Evolutionary conservation across 2,888 invertebrate species (phyloP), one percentile per base, ranked within the genome.

Genomic region (Chalcosyrphus nemorum): DNA sequence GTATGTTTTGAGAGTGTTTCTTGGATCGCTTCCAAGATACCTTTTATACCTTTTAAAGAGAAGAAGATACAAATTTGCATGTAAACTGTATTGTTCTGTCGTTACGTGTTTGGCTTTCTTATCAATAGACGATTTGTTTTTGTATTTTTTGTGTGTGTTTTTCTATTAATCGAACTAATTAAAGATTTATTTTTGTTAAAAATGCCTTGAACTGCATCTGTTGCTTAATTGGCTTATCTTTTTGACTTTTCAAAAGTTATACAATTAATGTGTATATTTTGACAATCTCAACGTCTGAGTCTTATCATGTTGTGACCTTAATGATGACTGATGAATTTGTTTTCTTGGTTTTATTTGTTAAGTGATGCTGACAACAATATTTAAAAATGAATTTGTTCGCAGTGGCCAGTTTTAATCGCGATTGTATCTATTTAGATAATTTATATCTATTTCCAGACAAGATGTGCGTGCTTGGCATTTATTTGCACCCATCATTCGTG

Each of bases 131-230:
- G 11, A 45, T n/a, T n/a, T n/a, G n/a, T n/a, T n/a, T n/a, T n/a
- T n/a, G n/a, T n/a, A n/a, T n/a, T n/a, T n/a, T n/a, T n/a, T n/a
- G n/a, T n/a, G n/a, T n/a, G n/a, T 2, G 45, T 9, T 19, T 45
- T 45, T n/a, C n/a, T 2, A 19, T 45, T 45, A 45, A 19, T 45
- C 9, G 45, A 32, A 32, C 32, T 32, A 15, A 32, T 19, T 32
- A 7, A 29, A 43, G 43, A 17, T 45, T 45, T 19, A 13, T 9
- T 38, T 41, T 35, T 7, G 7, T 41, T 4, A 24, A 15, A 7
- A 21, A 15, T 11, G n/a, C 59, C 59, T 59, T 59, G 59, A 59
- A 59, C 59, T 59, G 21, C 41, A 59, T 59, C 43, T 41, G 15
- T 24, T 17, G 50, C 50, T 13, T 50, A 50, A 50, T 15, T 27